Evolutionary conservation across 2,113 vertebrate species (phyloP).

Genomic region (Elanus axillaris): DNA sequence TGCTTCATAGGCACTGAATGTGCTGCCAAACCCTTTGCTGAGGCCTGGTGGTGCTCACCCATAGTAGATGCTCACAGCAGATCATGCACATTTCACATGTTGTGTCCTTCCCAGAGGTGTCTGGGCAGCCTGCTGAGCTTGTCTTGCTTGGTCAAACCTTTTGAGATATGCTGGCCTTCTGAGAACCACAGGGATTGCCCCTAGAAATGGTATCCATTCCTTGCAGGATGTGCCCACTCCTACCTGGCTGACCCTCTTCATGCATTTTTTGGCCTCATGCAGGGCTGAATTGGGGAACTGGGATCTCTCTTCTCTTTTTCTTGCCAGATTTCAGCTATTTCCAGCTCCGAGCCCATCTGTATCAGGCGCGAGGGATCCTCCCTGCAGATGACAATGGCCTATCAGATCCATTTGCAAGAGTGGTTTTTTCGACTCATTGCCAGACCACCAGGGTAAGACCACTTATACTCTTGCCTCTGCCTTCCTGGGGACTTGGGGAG

Average conservation of each 20-base stretch:
- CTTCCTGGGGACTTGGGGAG: neutral
- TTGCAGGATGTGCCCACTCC: neutral
- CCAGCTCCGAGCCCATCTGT: slow-evolving; percentile 90
- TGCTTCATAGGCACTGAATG: neutral
- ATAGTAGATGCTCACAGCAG: neutral
- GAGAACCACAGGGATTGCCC: neutral
- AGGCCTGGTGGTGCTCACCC: neutral
- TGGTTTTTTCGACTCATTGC: slow-evolving; percentile 89
- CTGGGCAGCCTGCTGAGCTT: neutral
- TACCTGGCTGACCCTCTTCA: neutral
- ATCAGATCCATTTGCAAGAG: slow-evolving; percentile 86
- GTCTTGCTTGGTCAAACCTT: neutral
- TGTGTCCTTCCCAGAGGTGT: neutral
- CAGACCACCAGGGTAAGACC: slow-evolving; percentile 82
- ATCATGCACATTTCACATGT: neutral
- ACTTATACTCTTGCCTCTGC: neutral
- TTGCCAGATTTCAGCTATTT: slow-evolving; percentile 83
- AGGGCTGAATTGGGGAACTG: neutral
- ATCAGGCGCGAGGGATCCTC: slow-evolving; percentile 88
- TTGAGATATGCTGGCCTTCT: neutral
- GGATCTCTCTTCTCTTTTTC: neutral
- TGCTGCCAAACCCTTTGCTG: neutral
- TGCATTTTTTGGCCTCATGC: neutral
- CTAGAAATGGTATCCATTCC: neutral
- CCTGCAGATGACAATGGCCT: slow-evolving; percentile 89